These are phyloP conservation scores for Chironomus riparius DNA, from an alignment of 2,888 invertebrate genomes.

Conservation along the genomic window DNA sequence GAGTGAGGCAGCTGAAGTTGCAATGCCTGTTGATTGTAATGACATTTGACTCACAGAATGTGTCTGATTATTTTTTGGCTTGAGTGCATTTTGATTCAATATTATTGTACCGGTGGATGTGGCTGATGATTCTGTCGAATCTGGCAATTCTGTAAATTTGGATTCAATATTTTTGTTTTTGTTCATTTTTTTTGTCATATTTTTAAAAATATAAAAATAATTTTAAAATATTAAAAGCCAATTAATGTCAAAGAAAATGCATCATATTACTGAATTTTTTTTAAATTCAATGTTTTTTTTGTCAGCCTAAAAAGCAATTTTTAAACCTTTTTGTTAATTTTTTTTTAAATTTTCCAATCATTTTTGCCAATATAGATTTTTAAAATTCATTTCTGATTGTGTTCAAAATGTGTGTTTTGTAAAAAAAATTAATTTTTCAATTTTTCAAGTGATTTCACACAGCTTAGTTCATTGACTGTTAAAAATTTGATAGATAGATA, in stretches of 20 bases:
- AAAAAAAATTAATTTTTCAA: no score
- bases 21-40: conserved; percentile 14
- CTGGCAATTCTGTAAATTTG: neutral
- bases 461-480: no score
- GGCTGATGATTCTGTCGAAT: conserved; percentile 17
- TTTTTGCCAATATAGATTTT: neutral
- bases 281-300: neutral
- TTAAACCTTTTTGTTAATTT: neutral
- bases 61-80: conserved; percentile 25
- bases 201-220: neutral
- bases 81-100: conserved; percentile 15
- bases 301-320: neutral
- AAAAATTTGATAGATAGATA: no score
- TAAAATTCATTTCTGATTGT: no score
- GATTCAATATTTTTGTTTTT: neutral
- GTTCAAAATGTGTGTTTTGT: no score
- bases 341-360: no score
- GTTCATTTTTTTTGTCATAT: neutral
- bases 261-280: neutral
- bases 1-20: neutral
- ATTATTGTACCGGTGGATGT: conserved; percentile 11
- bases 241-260: conserved; percentile 7
- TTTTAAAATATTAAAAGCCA: neutral
- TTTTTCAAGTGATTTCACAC: no score
- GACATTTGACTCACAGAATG: conserved; percentile 23